Evolutionary conservation across 2,888 invertebrate species (phyloP).

Genomic region (Caenorhabditis imperialis): DNA sequence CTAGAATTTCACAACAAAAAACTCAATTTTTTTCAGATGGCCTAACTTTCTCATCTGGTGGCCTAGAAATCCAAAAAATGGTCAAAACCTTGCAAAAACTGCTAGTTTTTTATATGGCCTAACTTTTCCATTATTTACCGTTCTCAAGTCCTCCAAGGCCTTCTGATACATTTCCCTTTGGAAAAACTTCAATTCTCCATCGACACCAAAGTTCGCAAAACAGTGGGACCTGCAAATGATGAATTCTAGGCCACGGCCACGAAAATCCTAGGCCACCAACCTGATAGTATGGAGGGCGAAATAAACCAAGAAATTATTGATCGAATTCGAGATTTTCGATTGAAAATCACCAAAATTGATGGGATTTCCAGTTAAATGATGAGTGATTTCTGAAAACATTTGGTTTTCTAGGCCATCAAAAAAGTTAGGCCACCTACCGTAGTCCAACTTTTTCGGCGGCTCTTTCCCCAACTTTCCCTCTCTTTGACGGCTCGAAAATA

Average conservation of each 20-base stretch:
- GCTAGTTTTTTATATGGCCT: too few relatives aligned
- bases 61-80: too few relatives aligned
- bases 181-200: slow-evolving; percentile 14
- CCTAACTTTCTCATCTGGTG: too few relatives aligned
- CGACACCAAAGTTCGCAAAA: slow-evolving; percentile 13
- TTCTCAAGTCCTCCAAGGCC: slow-evolving; percentile 1
- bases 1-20: too few relatives aligned
- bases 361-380: too few relatives aligned
- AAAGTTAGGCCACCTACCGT: slow-evolving; percentile 9
- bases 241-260: neutral
- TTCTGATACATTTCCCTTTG: slow-evolving; percentile 12
- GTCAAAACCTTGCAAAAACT: too few relatives aligned
- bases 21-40: too few relatives aligned
- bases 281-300: slow-evolving; percentile 24
- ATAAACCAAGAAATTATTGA: slow-evolving; percentile 19
- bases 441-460: neutral
- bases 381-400: neutral
- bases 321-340: neutral
- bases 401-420: neutral
- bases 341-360: neutral
- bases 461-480: neutral
- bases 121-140: too few relatives aligned
- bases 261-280: neutral
- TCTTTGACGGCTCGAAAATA: neutral
- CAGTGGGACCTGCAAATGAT: slow-evolving; percentile 9